Evolutionary conservation across 2,797 vertebrate species (phyloP).

Genomic region (Novumbra hubbsi): DNA sequence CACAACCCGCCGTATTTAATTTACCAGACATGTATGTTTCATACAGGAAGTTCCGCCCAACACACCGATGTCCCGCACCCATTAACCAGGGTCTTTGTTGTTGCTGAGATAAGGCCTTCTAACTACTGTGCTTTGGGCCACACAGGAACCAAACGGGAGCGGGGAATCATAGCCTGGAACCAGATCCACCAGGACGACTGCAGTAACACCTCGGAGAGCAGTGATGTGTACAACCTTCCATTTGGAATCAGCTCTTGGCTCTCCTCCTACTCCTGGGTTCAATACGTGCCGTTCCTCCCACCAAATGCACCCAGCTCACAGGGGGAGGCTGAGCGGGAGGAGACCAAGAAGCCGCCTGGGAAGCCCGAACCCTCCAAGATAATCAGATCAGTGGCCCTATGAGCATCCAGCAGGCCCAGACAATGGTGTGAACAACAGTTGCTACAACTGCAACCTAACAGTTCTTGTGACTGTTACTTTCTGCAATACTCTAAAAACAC

Average conservation of each 20-base stretch:
- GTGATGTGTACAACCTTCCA: conserved; percentile 84
- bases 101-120: background rate
- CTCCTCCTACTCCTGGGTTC: conserved; percentile 73
- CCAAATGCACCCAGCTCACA: conserved; percentile 35
- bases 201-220: conserved; percentile 61
- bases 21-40: no score
- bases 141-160: conserved; percentile 84
- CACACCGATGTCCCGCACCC: no score
- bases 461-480: conserved; percentile 34
- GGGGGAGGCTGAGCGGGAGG: conserved; percentile 34
- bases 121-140: background rate
- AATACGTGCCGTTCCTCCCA: conserved; percentile 84
- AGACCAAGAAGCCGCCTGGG: conserved; percentile 49
- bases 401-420: conserved; percentile 24
- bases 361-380: conserved; percentile 55
- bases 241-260: conserved; percentile 79
- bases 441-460: conserved; percentile 36
- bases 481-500: conserved; percentile 19
- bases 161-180: conserved; percentile 86
- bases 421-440: conserved; percentile 3
- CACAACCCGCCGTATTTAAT: no score
- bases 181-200: conserved; percentile 68
- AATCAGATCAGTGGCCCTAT: conserved; percentile 55
- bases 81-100: background rate
- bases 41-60: no score